Percentiles rank a stretch among this genome's conserved stretches.
Evolutionary conservation across 2,797 vertebrate species (phyloP).

Genomic region (Myotis vivesi): DNA sequence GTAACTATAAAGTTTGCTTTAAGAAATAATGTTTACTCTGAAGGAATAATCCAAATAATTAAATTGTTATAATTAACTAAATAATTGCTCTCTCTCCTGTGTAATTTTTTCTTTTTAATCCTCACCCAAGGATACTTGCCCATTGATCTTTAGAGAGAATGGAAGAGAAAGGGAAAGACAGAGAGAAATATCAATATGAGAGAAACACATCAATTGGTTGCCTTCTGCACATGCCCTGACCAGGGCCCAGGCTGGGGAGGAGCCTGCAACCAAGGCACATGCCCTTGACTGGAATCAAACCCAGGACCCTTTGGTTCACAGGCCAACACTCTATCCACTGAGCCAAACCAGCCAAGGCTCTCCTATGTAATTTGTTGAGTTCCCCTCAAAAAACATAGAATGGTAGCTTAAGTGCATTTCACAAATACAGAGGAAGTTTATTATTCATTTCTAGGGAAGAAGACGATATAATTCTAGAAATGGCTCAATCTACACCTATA

Average conservation of each 20-base stretch:
- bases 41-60: conserved; percentile 26
- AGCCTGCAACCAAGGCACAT: too few species aligned
- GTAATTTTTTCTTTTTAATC: neutral
- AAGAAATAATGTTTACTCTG: neutral
- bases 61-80: conserved; percentile 3
- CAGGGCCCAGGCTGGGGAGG: too few species aligned
- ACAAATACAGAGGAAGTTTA: neutral
- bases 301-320: too few species aligned
- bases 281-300: too few species aligned
- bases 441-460: neutral
- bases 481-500: neutral
- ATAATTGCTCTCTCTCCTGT: neutral
- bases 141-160: too few species aligned
- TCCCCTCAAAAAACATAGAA: neutral
- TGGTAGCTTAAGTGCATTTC: neutral
- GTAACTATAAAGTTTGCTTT: neutral
- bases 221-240: too few species aligned
- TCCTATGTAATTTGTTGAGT: neutral
- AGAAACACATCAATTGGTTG: too few species aligned
- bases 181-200: too few species aligned
- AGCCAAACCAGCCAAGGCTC: neutral
- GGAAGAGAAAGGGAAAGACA: too few species aligned
- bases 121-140: too few species aligned
- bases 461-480: neutral
- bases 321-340: too few species aligned